Evolutionary conservation across 2,113 vertebrate species (phyloP).

Genomic region (Sminthopsis crassicaudata): DNA sequence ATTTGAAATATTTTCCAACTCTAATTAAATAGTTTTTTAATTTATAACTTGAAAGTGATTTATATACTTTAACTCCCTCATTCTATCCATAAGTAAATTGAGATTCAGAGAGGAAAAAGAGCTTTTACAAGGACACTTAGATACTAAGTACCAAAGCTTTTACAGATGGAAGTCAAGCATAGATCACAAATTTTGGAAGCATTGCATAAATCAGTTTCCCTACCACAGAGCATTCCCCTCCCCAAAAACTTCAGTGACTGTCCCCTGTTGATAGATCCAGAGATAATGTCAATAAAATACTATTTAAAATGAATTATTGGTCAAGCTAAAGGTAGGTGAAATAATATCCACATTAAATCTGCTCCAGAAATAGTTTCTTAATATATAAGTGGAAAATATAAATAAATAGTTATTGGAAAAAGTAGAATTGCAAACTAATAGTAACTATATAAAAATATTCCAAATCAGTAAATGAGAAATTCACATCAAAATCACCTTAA

Average conservation of each 20-base stretch:
- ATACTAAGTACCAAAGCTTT: not conserved
- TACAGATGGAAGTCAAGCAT: not conserved
- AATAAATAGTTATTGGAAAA: not conserved
- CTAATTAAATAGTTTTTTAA: too few species aligned
- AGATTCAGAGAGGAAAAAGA: too few species aligned
- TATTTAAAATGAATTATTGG: not conserved
- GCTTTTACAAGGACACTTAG: too few species aligned
- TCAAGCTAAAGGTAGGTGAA: not conserved
- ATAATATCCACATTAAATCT: not conserved
- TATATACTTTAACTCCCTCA: too few species aligned
- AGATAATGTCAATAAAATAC: not conserved
- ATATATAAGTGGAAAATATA: not conserved
- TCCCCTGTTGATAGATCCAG: not conserved
- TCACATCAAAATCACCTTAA: not conserved
- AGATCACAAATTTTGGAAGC: not conserved
- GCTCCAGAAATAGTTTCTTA: not conserved
- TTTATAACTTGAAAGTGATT: too few species aligned
- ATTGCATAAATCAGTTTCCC: not conserved
- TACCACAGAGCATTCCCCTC: not conserved
- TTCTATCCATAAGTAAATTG: too few species aligned
- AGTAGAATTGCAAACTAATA: not conserved
- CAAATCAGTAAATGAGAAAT: not conserved
- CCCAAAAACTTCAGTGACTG: not conserved
- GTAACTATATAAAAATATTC: not conserved
- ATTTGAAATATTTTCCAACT: too few species aligned